Conservation (phyloP, 2,888 invertebrate genomes). For the Drosophila subsilvestris region DNA sequence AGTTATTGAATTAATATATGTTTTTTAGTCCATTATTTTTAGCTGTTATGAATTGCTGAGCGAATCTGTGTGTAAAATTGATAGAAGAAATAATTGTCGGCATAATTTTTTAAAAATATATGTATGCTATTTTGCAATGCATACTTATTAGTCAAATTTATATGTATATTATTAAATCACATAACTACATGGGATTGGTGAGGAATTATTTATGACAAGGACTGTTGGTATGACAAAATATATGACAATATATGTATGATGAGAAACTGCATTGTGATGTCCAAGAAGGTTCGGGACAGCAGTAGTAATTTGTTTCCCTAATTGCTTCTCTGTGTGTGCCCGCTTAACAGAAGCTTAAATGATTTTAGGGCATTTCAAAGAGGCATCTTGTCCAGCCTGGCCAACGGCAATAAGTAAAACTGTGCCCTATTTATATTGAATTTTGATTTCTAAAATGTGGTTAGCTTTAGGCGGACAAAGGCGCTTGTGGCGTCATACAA, state of each 20-base stretch:
- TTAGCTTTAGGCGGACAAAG: conserved; percentile 24
- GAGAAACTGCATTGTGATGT: no score
- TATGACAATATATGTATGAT: no score
- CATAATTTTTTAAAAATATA: no score
- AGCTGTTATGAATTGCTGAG: conserved; percentile 21
- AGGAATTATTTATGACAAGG: no score
- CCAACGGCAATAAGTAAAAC: conserved; percentile 16
- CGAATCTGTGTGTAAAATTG: conserved; percentile 17
- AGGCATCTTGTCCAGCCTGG: conserved; percentile 3
- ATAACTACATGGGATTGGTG: no score
- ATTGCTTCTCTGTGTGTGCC: background rate
- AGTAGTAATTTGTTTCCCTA: background rate
- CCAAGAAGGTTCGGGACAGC: no score
- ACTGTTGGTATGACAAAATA: no score
- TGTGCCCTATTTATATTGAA: conserved; percentile 26
- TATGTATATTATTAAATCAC: no score
- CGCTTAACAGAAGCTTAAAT: background rate
- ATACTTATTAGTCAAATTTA: no score
- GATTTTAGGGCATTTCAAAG: background rate
- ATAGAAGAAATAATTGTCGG: no score
- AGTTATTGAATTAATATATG: conserved; percentile 13
- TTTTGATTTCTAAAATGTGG: conserved; percentile 55
- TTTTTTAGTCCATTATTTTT: background rate
- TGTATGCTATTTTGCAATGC: no score
- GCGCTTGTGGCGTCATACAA: conserved; percentile 20